Percentiles rank a stretch among this genome's conserved stretches.
Evolutionary conservation across 2,797 vertebrate genomes (phyloP).

Genomic region (Sebastolobus alascanus): DNA sequence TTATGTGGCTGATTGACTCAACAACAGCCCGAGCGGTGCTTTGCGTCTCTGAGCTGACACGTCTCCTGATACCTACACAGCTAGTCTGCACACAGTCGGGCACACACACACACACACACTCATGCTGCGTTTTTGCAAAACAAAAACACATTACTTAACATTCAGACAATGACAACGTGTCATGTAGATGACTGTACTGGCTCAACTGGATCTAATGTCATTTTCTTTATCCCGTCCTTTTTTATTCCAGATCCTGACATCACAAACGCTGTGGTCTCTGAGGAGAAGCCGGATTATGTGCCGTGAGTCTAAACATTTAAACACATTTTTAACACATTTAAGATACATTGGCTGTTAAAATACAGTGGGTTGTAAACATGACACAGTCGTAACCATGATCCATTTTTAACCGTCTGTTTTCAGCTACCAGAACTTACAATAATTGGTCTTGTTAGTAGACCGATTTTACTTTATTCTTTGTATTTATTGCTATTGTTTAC

Average conservation of each 20-base stretch:
- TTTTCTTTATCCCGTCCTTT: slow-evolving; percentile 39
- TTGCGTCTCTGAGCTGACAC: slow-evolving; percentile 62
- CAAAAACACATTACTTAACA: slow-evolving; percentile 52
- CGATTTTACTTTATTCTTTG: neutral
- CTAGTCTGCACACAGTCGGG: slow-evolving; percentile 26
- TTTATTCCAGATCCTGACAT: slow-evolving; percentile 76
- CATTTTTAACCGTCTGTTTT: neutral
- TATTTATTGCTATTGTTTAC: neutral
- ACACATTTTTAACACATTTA: neutral
- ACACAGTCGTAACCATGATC: neutral
- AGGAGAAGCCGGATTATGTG: slow-evolving; percentile 88
- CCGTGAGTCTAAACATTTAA: slow-evolving; percentile 78
- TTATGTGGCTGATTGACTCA: slow-evolving; percentile 74
- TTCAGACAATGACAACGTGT: slow-evolving; percentile 35
- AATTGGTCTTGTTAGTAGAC: neutral
- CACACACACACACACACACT: slow-evolving; percentile 11
- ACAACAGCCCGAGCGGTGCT: slow-evolving; percentile 70
- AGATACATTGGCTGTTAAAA: too few relatives aligned
- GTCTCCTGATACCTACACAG: slow-evolving; percentile 70
- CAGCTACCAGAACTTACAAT: neutral
- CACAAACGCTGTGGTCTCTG: slow-evolving; percentile 65
- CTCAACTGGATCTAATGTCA: slow-evolving; percentile 13
- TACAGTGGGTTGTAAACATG: neutral
- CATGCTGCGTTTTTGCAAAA: slow-evolving; percentile 43
- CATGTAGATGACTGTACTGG: slow-evolving; percentile 1